Evolutionary conservation across 2,888 invertebrate species (phyloP), one percentile per base, ranked within the genome.

Genomic region (Macropis europaea): DNA sequence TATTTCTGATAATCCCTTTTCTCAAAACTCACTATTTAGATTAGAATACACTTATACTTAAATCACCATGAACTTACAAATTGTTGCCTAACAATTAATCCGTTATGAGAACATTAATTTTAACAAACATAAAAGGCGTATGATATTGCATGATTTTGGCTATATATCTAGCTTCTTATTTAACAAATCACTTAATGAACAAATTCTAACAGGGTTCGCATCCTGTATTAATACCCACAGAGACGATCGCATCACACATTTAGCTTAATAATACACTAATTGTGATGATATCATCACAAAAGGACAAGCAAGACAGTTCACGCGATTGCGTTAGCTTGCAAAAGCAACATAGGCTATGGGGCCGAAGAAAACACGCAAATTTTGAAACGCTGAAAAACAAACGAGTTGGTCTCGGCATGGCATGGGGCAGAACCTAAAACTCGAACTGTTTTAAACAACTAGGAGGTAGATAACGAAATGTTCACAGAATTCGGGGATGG

Each of bases 401-500:
- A 15, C 28, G 9, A 30, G 67, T 77, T 73, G 61, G 63, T 34
- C 63, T 68, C 69, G 50, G 79, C 77, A 79, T 76, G 71, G 78
- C 73, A 76, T 78, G 66, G 72, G 69, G 68, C 47, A 13, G 26
- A 30, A 42, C 32, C 19, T 17, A n/a, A 32, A 30, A 17, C 19
- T 15, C 22, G 43, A 61, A 48, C 34, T 52, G 5, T 50, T 34
- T 62, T 47, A 53, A 42, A 56, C 67, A 81, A 62, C 79, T 79
- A 78, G 81, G 71, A 77, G 76, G 82, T 71, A 83, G 83, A 79
- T 77, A 54, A 72, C 78, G 85, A 85, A 82, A 82, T 89, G 84
- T 88, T 89, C 83, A 73, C 89, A 89, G 89, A 89, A 15, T 70
- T 81, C 73, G 74, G 82, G 59, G 83, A 81, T 15, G 84, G 72